Conservation (phyloP, 2,797 vertebrate species). For the Danionella dracula region DNA sequence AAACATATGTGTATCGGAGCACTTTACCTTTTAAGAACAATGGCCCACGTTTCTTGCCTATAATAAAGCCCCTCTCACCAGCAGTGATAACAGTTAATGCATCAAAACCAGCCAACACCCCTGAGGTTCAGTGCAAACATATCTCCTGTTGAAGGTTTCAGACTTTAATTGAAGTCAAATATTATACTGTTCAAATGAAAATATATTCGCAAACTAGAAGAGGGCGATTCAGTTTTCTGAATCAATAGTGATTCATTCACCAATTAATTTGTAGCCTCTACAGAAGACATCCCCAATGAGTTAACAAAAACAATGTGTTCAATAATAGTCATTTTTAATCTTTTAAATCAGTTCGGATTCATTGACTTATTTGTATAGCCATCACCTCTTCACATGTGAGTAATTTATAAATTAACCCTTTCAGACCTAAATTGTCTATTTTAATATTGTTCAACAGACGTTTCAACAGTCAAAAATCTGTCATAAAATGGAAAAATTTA, state of each 20-base stretch:
- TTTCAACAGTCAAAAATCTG: too few relatives aligned
- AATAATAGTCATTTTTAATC: neutral
- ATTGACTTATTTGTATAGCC: neutral
- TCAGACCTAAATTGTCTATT: too few relatives aligned
- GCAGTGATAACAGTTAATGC: conserved; percentile 13
- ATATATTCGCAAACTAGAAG: neutral
- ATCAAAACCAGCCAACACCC: conserved; percentile 3
- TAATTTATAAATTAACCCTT: too few relatives aligned
- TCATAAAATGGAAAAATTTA: too few relatives aligned
- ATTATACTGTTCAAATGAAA: neutral
- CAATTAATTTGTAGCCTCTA: too few relatives aligned
- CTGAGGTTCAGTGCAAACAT: conserved; percentile 1
- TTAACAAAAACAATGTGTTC: neutral
- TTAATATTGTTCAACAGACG: too few relatives aligned
- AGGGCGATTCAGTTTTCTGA: neutral
- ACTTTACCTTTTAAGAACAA: conserved; percentile 2
- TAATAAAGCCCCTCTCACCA: neutral
- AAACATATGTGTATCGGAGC: neutral
- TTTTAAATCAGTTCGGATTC: neutral
- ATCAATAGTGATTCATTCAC: neutral
- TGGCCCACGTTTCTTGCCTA: neutral
- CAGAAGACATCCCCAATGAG: too few relatives aligned
- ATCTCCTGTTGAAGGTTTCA: neutral
- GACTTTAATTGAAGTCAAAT: neutral
- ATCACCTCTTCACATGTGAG: too few relatives aligned